Percentiles rank a stretch among this genome's conserved stretches.
Evolutionary conservation across 2,113 vertebrate genomes (phyloP).

Genomic region (Malurus alboscapulatus): DNA sequence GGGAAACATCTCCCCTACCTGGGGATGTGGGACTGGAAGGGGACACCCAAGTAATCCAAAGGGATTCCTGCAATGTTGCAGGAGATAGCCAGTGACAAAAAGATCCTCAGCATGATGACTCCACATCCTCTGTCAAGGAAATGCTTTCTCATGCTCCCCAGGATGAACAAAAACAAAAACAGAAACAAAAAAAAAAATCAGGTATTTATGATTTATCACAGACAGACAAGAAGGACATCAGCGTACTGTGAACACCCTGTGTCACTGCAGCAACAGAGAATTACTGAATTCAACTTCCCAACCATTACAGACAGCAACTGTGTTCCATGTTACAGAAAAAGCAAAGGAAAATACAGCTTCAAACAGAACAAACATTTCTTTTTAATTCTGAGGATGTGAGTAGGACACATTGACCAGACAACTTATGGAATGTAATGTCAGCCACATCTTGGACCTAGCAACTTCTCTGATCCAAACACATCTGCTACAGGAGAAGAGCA

Average conservation of each 20-base stretch:
- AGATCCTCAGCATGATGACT: background rate
- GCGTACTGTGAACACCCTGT: background rate
- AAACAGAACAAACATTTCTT: background rate
- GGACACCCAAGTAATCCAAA: background rate
- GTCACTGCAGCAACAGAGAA: background rate
- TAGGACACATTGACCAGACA: background rate
- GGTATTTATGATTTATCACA: background rate
- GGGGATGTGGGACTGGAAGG: background rate
- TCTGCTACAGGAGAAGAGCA: background rate
- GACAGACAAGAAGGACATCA: background rate
- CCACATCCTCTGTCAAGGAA: background rate
- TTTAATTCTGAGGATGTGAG: background rate
- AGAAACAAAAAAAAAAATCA: background rate
- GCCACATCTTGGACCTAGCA: accelerated
- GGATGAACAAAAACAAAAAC: background rate
- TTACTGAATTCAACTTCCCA: background rate
- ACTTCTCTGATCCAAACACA: background rate
- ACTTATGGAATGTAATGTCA: background rate
- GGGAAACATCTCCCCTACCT: background rate
- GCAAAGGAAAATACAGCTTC: background rate
- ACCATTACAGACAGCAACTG: background rate
- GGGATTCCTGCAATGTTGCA: background rate
- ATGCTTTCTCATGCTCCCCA: background rate
- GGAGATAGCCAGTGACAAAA: background rate
- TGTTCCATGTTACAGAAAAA: background rate